These are phyloP conservation scores for Euschistus heros DNA, from an alignment of 1,140 invertebrate genomes.

Conservation along the genomic window DNA sequence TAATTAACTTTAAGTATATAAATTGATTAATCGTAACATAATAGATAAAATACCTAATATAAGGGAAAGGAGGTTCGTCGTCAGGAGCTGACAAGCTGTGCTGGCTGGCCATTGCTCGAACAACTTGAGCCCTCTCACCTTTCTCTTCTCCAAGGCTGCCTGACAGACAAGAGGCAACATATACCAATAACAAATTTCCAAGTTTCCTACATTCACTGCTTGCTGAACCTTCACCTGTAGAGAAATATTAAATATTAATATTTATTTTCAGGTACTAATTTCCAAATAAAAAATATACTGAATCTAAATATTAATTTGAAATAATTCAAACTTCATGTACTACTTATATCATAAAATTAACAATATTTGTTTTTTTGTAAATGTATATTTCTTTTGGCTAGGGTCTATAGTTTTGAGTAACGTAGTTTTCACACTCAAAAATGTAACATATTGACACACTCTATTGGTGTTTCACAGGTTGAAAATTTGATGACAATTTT, in stretches of 20 bases:
- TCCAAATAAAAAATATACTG: too few relatives aligned
- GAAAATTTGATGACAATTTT: too few relatives aligned
- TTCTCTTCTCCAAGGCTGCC: slow-evolving; percentile 78
- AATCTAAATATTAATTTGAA: not conserved
- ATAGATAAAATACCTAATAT: slow-evolving; percentile 41
- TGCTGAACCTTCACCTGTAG: slow-evolving; percentile 29
- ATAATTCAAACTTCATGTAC: not conserved
- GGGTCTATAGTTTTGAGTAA: too few relatives aligned
- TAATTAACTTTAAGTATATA: too few relatives aligned
- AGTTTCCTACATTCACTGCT: slow-evolving; percentile 36
- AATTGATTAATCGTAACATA: too few relatives aligned
- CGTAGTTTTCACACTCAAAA: too few relatives aligned
- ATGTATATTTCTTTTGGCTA: too few relatives aligned
- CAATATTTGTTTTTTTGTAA: too few relatives aligned
- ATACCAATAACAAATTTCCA: slow-evolving; percentile 87
- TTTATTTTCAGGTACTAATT: not conserved
- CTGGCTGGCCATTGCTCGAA: slow-evolving; percentile 34
- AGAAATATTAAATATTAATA: not conserved
- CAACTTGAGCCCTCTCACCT: slow-evolving; percentile 63
- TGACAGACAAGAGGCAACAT: slow-evolving; percentile 84
- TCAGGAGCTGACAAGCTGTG: slow-evolving; percentile 56
- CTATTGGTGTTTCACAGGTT: too few relatives aligned
- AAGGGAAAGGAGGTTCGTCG: slow-evolving; percentile 63
- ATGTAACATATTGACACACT: too few relatives aligned
- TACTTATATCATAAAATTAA: too few relatives aligned